Conservation (phyloP, 2,888 invertebrate genomes). For the Deilephila elpenor region DNA sequence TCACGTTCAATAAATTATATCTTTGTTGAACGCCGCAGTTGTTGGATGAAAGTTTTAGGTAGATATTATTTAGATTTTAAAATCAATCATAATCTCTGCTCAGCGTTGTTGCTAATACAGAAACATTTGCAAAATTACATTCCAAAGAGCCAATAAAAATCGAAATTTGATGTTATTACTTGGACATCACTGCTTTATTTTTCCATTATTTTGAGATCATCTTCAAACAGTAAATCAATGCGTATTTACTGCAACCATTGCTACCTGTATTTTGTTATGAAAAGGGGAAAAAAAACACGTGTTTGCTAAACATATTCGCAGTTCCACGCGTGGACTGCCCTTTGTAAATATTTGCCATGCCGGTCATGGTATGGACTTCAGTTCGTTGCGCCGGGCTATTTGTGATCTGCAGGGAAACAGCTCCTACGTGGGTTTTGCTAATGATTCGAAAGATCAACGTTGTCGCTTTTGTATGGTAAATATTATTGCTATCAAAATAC, state of each 20-base stretch:
- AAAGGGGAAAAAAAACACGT: slow-evolving; percentile 49
- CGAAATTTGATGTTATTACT: too few species aligned
- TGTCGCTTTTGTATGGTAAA: slow-evolving; percentile 3
- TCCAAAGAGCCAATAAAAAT: too few species aligned
- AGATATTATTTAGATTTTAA: too few species aligned
- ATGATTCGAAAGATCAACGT: slow-evolving; percentile 39
- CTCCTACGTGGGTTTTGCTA: slow-evolving; percentile 50
- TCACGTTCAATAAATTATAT: background rate
- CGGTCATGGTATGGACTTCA: slow-evolving; percentile 59
- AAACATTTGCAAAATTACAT: too few species aligned
- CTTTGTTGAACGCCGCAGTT: background rate
- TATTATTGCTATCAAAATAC: slow-evolving; percentile 7
- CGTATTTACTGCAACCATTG: background rate
- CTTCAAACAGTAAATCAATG: background rate
- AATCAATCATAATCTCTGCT: too few species aligned
- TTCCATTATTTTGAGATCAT: too few species aligned
- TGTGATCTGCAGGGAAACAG: slow-evolving; percentile 64
- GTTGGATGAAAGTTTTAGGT: too few species aligned
- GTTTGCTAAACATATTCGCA: slow-evolving; percentile 52
- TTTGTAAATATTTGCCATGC: slow-evolving; percentile 73
- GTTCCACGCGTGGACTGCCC: slow-evolving; percentile 56
- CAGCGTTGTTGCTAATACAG: too few species aligned
- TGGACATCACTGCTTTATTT: too few species aligned
- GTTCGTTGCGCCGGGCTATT: slow-evolving; percentile 76
- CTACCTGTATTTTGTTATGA: background rate